These are phyloP conservation scores for Metalampra italica DNA, from an alignment of 2,888 invertebrate species.

Conservation along the genomic window DNA sequence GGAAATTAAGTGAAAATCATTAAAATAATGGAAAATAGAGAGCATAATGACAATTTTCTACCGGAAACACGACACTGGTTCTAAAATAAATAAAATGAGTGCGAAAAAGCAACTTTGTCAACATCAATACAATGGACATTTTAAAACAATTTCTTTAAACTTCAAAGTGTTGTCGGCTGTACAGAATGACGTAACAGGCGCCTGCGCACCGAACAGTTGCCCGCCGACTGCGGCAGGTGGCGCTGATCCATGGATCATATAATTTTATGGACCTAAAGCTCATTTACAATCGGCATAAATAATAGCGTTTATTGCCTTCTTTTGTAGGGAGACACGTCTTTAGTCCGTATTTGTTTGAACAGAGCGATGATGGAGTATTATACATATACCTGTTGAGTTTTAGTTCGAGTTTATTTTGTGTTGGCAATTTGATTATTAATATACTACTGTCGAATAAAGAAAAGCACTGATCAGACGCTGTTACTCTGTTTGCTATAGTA, in stretches of 20 bases:
- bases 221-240: constrained; percentile 48
- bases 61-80: too few relatives aligned
- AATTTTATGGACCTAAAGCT: constrained; percentile 47
- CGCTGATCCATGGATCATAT: constrained; percentile 52
- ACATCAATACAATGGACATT: too few relatives aligned
- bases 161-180: background rate
- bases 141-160: too few relatives aligned
- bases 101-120: too few relatives aligned
- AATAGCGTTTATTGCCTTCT: constrained; percentile 26
- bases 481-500: too few relatives aligned
- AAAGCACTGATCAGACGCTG: background rate
- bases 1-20: too few relatives aligned
- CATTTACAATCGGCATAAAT: constrained; percentile 49
- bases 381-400: background rate
- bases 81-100: too few relatives aligned
- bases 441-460: background rate
- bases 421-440: background rate
- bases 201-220: constrained; percentile 24
- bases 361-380: constrained; percentile 11
- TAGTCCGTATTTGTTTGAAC: constrained; percentile 12
- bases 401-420: background rate
- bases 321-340: constrained; percentile 25
- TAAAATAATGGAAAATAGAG: too few relatives aligned
- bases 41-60: too few relatives aligned
- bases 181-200: background rate